A percentile compares a stretch with the other conserved stretches of the same genome.
These are phyloP conservation scores for Spinus olivaceus DNA, from an alignment of 2,797 vertebrate genomes.

Conservation along the genomic window DNA sequence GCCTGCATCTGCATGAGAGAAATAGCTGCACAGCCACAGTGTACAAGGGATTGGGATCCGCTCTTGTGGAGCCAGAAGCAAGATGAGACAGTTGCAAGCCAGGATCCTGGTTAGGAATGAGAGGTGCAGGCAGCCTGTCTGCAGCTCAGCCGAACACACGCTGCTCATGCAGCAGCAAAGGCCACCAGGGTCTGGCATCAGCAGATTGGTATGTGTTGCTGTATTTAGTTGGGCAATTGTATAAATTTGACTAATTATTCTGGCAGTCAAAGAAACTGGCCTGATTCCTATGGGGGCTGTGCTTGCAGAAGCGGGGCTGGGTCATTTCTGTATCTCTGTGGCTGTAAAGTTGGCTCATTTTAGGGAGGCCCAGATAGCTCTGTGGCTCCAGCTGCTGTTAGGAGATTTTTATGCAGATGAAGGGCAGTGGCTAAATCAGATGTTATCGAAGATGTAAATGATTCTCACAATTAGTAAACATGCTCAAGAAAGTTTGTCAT, in stretches of 20 bases:
- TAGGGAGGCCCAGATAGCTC: constrained; percentile 5
- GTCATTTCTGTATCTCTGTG: neutral
- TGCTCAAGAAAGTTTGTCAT: constrained; percentile 9
- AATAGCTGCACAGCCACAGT: neutral
- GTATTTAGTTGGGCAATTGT: constrained; percentile 19
- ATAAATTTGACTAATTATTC: constrained; percentile 40
- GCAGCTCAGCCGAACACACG: neutral
- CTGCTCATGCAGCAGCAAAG: neutral
- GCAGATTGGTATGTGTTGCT: neutral
- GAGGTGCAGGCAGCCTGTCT: neutral
- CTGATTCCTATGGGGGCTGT: neutral
- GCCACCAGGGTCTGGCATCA: constrained; percentile 8
- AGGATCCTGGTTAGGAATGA: accelerated
- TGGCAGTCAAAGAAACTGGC: neutral
- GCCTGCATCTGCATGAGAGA: accelerated
- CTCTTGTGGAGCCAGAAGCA: accelerated
- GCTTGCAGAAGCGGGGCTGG: neutral
- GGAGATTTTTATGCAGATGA: constrained; percentile 48
- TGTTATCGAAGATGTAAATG: neutral
- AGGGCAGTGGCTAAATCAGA: constrained; percentile 8
- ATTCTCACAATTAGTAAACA: constrained; percentile 35
- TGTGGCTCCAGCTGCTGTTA: neutral
- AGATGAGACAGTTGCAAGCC: neutral
- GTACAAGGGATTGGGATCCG: accelerated
- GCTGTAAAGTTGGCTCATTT: constrained; percentile 19